Conservation (phyloP, 2,113 vertebrate genomes). For the Butastur rufipennis region DNA sequence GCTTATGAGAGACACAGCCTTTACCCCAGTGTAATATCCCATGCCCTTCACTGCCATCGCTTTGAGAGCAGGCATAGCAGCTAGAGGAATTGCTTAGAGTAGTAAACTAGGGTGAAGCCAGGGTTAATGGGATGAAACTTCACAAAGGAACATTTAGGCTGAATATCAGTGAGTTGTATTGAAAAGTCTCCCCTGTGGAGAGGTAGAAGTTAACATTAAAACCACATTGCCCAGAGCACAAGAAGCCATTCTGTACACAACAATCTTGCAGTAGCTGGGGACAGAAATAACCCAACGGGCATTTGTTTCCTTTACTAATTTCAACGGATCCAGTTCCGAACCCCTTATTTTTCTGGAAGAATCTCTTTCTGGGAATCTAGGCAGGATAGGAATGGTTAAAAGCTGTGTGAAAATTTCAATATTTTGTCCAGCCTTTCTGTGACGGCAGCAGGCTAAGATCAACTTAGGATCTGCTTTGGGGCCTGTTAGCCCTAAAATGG, state of each 20-base stretch:
- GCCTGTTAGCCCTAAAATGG: background rate
- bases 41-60: fast-evolving
- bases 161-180: background rate
- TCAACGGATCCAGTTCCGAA: background rate
- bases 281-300: background rate
- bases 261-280: background rate
- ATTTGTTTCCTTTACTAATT: background rate
- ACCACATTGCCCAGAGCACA: constrained; percentile 27
- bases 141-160: background rate
- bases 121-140: constrained; percentile 33
- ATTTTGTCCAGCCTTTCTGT: background rate
- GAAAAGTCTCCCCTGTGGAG: background rate
- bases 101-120: background rate
- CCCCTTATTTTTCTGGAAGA: background rate
- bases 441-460: background rate
- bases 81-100: background rate
- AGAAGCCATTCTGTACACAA: background rate
- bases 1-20: background rate
- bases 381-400: background rate
- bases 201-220: constrained; percentile 37
- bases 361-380: background rate
- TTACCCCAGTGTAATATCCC: background rate
- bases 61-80: background rate
- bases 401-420: background rate
- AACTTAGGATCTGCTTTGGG: background rate